A percentile compares a stretch with the other conserved stretches of the same genome.
phyloP scores from a whole-genome alignment of 2,113 vertebrate genomes.

The Mus spicilegus region DNA sequence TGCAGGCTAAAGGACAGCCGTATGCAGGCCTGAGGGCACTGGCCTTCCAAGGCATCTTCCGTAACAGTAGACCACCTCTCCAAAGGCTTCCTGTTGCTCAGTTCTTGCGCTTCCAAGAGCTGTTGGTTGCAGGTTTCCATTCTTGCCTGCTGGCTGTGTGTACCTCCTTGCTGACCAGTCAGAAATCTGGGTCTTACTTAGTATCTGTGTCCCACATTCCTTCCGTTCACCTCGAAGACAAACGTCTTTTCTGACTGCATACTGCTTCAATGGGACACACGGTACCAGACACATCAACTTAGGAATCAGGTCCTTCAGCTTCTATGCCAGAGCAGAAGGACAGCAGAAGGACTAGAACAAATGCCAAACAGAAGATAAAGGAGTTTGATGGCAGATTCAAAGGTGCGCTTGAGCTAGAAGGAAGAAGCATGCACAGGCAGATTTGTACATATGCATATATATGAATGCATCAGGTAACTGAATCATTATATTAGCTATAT shows the following conservation, averaged over 20 bases:
- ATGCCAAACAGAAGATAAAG: slow-evolving; percentile 25
- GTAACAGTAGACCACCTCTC: neutral
- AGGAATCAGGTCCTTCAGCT: neutral
- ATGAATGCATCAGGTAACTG: neutral
- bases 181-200: neutral
- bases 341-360: neutral
- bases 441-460: neutral
- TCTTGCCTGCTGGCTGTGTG: neutral
- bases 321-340: neutral
- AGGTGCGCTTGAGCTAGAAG: slow-evolving; percentile 13
- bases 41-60: neutral
- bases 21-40: neutral
- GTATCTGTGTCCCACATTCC: neutral
- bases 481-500: neutral
- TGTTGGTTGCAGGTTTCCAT: neutral
- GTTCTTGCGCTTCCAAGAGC: neutral
- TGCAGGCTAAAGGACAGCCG: neutral
- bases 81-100: neutral
- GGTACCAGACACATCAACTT: neutral
- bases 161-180: neutral
- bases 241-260: neutral
- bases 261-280: neutral
- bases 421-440: neutral
- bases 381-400: slow-evolving; percentile 34
- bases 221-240: neutral